Base-by-base conservation (phyloP, 2,797 vertebrate genomes). In the Rachycentron canadum region DNA sequence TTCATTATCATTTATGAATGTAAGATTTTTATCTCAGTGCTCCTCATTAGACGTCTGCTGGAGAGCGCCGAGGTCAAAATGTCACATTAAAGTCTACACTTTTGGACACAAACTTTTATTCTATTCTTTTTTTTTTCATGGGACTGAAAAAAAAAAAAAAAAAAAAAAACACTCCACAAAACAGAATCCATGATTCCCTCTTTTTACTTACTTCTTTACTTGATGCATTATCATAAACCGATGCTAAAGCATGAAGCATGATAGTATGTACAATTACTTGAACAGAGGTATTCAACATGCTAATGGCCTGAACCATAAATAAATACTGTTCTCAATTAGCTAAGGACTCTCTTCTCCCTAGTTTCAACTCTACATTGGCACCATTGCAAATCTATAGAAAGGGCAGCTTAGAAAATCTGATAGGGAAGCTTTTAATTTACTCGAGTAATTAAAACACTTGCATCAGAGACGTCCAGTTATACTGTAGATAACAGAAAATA, bases 361-460 rank as follows among this genome's bases (percentile, higher is more conserved):
- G 38, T 62, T 65, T 43, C 41, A 36, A 53, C 65, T 28, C 59
- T n/a, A 30, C 5, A 68, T 3, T n/a, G 43, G 38, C 41, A 52
- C 4, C 50, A 26, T 36, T 50, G 41, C 41, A 25, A 57, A 28
- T 76, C 40, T n/a, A 45, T 26, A 56, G 30, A 65, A 41, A 71
- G 32, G 55, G 67, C 34, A 59, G 43, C 17, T 47, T 21, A 47
- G 32, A 47, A 43, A 13, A 70, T 83, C 55, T 49, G 68, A 84
- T 68, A 58, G n/a, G 8, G 49, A 62, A 32, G 62, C 32, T 53
- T 77, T 77, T 69, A 4, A 86, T 79, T 82, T 77, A 66, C 52
- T 34, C 12, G 52, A 28, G 55, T 60, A 41, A 84, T 65, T 83
- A 67, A 72, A 61, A 66, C n/a, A 32, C 25, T 55, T 34, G 36